Conservation (phyloP, 2,797 vertebrate species). For the Sternarchorhynchus goeldii region DNA sequence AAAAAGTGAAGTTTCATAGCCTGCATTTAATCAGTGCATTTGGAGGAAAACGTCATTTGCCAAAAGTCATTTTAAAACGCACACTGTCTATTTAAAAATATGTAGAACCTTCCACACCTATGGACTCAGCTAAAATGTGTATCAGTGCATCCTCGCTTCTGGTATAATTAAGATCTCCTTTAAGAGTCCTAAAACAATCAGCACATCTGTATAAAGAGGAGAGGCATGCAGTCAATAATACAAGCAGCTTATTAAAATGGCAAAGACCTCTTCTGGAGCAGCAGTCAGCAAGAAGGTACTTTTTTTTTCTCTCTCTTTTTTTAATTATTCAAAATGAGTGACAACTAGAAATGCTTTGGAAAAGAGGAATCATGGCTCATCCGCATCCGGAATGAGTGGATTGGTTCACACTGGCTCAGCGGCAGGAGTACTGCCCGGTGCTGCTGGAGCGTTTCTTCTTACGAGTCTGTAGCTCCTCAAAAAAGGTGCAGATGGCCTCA, state of each 20-base stretch:
- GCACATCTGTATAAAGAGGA: neutral
- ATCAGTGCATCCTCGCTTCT: neutral
- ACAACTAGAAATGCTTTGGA: neutral
- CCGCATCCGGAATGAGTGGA: neutral
- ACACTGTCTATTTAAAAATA: neutral
- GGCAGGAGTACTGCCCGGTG: slow-evolving; percentile 52
- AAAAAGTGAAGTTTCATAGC: neutral
- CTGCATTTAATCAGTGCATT: neutral
- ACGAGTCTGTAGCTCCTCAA: slow-evolving; percentile 66
- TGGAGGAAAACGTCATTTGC: neutral
- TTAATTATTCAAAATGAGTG: neutral
- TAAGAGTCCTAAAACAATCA: neutral
- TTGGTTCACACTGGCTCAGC: slow-evolving; percentile 19
- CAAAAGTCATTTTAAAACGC: neutral
- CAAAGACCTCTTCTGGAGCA: slow-evolving; percentile 7
- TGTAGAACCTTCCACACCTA: neutral
- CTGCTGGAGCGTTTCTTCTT: slow-evolving; percentile 63
- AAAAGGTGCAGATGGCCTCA: slow-evolving; percentile 66
- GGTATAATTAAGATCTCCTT: neutral
- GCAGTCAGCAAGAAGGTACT: neutral
- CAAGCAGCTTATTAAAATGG: slow-evolving; percentile 13
- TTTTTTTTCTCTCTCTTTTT: too few relatives aligned
- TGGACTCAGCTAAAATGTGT: neutral
- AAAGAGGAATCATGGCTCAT: neutral
- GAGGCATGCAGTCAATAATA: slow-evolving; percentile 8